Evolutionary conservation across 2,797 vertebrate species (phyloP).

Genomic region (Falco cherrug): DNA sequence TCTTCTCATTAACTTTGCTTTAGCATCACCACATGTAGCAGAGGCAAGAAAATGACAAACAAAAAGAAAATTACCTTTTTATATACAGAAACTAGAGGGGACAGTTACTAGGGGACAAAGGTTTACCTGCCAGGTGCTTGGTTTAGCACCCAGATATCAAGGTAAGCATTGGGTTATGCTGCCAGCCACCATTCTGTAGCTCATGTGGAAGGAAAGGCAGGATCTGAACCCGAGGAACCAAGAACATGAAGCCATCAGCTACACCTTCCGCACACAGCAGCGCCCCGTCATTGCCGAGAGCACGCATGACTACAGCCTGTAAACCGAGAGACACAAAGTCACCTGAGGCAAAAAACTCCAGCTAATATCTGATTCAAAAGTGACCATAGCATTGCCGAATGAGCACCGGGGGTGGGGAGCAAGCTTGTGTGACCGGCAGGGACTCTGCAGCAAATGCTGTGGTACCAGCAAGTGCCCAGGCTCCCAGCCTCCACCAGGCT

Average conservation of each 20-base stretch:
- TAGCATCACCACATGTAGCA: neutral
- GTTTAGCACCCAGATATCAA: neutral
- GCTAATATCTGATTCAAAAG: neutral
- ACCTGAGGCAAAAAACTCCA: neutral
- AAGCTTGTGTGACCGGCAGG: neutral
- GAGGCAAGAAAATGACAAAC: neutral
- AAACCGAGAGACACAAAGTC: neutral
- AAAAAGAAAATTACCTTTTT: neutral
- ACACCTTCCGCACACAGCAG: neutral
- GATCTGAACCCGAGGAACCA: rapidly evolving
- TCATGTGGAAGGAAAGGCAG: neutral
- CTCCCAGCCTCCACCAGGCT: neutral
- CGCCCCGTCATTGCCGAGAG: neutral
- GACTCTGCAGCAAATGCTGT: neutral
- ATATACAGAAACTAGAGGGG: neutral
- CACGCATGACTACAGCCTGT: neutral
- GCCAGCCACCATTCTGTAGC: neutral
- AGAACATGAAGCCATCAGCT: neutral
- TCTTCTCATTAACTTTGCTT: neutral
- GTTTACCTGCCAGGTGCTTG: neutral
- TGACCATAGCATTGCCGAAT: neutral
- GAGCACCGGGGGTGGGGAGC: neutral
- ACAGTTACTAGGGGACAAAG: neutral
- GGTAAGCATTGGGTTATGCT: neutral
- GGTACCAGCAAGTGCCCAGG: neutral